These are phyloP conservation scores for Myodes glareolus DNA, from an alignment of 2,113 vertebrate genomes.

Conservation along the genomic window DNA sequence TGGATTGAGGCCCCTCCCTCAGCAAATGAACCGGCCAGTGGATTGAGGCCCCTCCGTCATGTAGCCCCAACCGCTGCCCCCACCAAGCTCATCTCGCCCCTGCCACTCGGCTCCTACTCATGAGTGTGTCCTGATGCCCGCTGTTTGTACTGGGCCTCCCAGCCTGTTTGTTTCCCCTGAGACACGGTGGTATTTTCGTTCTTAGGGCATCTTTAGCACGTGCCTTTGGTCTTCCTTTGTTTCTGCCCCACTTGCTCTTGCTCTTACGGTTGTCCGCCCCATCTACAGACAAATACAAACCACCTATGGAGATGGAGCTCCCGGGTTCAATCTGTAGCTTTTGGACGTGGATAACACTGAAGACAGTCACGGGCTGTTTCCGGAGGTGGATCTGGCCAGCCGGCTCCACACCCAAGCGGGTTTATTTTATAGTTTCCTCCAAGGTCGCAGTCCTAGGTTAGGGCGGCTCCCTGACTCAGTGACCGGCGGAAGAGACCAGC, in stretches of 20 bases:
- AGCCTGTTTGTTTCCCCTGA: not conserved
- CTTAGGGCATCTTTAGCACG: not conserved
- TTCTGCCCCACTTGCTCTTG: not conserved
- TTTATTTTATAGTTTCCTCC: not conserved
- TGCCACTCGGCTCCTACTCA: not conserved
- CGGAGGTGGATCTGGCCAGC: not conserved
- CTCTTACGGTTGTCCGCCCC: not conserved
- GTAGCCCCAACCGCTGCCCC: not conserved
- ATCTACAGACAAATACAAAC: not conserved
- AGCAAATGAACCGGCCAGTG: not conserved
- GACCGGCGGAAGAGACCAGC: not conserved
- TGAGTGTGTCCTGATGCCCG: not conserved
- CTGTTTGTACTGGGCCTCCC: not conserved
- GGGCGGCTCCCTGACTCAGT: not conserved
- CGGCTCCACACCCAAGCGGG: not conserved
- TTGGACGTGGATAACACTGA: not conserved
- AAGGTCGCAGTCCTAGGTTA: not conserved
- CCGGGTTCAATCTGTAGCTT: not conserved
- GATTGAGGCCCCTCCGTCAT: not conserved
- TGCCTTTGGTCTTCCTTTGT: not conserved
- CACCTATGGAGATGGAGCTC: not conserved
- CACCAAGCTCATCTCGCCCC: not conserved
- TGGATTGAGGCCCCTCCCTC: not conserved
- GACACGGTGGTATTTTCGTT: not conserved
- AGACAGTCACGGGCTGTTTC: not conserved